Conservation (phyloP, 2,888 invertebrate species). For the Leucania comma region DNA sequence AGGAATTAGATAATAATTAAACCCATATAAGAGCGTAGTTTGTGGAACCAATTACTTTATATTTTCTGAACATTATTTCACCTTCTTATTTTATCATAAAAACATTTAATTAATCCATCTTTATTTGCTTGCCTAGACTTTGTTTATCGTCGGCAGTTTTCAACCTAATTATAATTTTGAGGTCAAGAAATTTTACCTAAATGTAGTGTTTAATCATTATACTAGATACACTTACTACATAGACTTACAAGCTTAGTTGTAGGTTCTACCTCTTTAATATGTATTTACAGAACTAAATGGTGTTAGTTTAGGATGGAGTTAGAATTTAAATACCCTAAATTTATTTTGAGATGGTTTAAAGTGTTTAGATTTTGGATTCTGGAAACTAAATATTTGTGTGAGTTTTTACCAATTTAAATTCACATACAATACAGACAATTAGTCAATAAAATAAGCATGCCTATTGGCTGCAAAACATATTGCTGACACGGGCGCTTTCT, state of each 20-base stretch:
- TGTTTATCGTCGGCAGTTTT: conserved; percentile 2
- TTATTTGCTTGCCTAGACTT: not conserved
- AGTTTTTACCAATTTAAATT: not conserved
- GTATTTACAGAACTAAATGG: conserved; percentile 20
- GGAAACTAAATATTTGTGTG: not conserved
- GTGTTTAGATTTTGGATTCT: not conserved
- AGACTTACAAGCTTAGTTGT: not conserved
- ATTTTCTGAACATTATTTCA: not conserved
- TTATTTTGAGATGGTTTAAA: not conserved
- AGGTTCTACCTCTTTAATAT: conserved; percentile 9
- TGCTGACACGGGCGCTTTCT: no score
- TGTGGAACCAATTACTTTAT: not conserved
- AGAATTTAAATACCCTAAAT: conserved; percentile 9
- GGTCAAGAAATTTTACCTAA: not conserved
- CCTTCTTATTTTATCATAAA: not conserved
- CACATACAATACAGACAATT: not conserved
- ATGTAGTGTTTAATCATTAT: not conserved
- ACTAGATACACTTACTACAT: no score
- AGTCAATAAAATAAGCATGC: not conserved
- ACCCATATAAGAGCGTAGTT: no score
- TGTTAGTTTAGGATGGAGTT: conserved; percentile 21
- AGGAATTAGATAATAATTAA: no score
- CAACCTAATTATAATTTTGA: conserved; percentile 6
- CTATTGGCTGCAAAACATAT: no score
- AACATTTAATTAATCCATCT: not conserved